Evolutionary conservation across 2,888 invertebrate species (phyloP).

Genomic region (Spisula solida): DNA sequence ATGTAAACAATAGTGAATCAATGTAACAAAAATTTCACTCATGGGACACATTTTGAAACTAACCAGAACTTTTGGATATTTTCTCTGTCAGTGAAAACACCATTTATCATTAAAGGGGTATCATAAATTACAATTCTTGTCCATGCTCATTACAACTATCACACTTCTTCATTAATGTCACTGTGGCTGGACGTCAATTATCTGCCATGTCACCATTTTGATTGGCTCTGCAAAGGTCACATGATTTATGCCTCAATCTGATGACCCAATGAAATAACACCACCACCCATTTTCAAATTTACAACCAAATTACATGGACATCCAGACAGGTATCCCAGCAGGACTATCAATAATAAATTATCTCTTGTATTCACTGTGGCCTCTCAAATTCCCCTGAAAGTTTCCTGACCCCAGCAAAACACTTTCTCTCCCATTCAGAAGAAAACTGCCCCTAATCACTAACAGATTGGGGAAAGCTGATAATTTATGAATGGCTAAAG

Average conservation of each 20-base stretch:
- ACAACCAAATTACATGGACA: conserved; percentile 44
- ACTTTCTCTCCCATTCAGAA: conserved; percentile 36
- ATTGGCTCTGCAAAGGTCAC: conserved; percentile 52
- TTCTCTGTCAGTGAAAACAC: conserved; percentile 15
- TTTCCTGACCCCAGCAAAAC: conserved; percentile 24
- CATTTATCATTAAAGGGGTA: neutral
- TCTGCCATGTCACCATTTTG: conserved; percentile 33
- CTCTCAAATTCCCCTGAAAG: conserved; percentile 36
- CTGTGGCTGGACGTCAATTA: conserved; percentile 47
- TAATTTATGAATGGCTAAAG: neutral
- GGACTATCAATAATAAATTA: conserved; percentile 42
- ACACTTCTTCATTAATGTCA: conserved; percentile 47
- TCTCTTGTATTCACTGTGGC: conserved; percentile 33
- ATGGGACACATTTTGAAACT: neutral
- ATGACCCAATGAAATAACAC: conserved; percentile 40
- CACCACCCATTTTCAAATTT: conserved; percentile 43
- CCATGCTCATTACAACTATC: conserved; percentile 42
- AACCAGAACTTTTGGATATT: conserved; percentile 15
- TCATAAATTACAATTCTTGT: conserved; percentile 37
- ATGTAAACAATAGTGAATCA: too few relatives aligned
- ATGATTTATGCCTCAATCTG: conserved; percentile 44
- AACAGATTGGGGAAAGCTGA: conserved; percentile 6
- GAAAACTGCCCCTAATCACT: conserved; percentile 21
- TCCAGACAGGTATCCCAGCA: conserved; percentile 33
- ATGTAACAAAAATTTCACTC: too few relatives aligned